Percentiles rank a stretch among this genome's conserved stretches.
Evolutionary conservation across 2,797 vertebrate genomes (phyloP).

Genomic region (Lithobates sylvaticus): DNA sequence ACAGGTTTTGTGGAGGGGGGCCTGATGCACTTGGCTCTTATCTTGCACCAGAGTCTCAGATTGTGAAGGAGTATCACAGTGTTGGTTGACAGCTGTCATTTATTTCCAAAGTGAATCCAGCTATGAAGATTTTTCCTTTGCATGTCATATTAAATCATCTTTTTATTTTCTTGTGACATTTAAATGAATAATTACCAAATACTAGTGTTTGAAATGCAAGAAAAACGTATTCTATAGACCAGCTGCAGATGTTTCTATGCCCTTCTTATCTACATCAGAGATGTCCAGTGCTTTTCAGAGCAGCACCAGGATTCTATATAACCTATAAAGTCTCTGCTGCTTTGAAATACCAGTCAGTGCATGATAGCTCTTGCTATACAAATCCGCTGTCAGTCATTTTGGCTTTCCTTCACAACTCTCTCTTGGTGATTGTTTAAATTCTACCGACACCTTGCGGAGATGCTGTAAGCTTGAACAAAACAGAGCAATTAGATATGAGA

Average conservation of each 20-base stretch:
- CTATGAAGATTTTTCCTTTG: too few relatives aligned
- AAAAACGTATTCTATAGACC: too few relatives aligned
- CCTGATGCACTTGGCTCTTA: too few relatives aligned
- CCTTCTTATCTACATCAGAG: not conserved
- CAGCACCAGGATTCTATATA: constrained; percentile 11
- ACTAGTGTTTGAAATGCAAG: too few relatives aligned
- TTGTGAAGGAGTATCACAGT: too few relatives aligned
- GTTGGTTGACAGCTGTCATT: too few relatives aligned
- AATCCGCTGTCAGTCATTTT: constrained; percentile 32
- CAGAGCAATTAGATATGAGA: not conserved
- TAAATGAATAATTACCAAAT: too few relatives aligned
- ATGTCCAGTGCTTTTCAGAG: not conserved
- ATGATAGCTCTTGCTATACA: constrained; percentile 7
- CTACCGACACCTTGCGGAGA: constrained; percentile 9
- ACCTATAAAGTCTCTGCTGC: not conserved
- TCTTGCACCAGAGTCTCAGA: too few relatives aligned
- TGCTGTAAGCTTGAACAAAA: constrained; percentile 6
- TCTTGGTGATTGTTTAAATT: not conserved
- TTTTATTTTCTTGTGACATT: too few relatives aligned
- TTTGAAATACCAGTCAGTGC: constrained; percentile 21
- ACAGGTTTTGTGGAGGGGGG: too few relatives aligned
- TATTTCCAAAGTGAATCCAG: too few relatives aligned
- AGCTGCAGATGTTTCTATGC: not conserved
- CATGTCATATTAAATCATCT: too few relatives aligned
- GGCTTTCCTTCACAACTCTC: not conserved